Evolutionary conservation across 2,113 vertebrate genomes (phyloP), one percentile per base, ranked within the genome.

Genomic region (Canis aureus): DNA sequence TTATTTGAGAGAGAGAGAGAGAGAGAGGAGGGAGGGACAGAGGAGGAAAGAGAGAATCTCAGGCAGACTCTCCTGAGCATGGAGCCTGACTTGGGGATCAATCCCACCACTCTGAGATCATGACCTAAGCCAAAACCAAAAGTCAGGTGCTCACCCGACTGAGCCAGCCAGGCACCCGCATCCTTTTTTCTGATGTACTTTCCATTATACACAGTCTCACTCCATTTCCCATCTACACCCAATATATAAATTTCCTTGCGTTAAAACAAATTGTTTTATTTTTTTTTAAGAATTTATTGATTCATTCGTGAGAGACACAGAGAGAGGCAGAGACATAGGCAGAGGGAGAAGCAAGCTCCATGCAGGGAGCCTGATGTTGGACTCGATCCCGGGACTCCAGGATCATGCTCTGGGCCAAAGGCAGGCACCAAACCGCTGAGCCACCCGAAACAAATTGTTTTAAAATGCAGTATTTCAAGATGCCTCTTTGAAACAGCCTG

Each of bases 391-490:
- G 7, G 43, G 43, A 43, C 43, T 43, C 43, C 43, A 43, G 43
- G 62, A 64, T 64, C 62, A 29, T 16, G 27, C 25, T 27, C 4
- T 27, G 64, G 5, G 27, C 64, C 64, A 32, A 32, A 66, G 25
- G 64, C 64, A 66, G 27, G 15, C 27, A 3, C 64, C 64, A 12
- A 66, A 32, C 29, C 11, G 29, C 27, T 66, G 5, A 66, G 64
- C 64, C 64, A 32, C 64, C 64, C 64, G 7, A 43, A 43, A 43
- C 43, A 43, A 43, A 43, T 43, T 89, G 38, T 49, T 74, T 32
- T 71, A 76, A 83, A 96, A 92, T 64, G 67, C 60, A 60, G 3
- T 87, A 76, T 89, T 89, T 84, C 32, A 91, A 92, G 69, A 92
- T 62, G 43, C 43, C 69, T 66, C 22, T 89, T 84, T 92, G n/a